These are phyloP conservation scores for Lycopodina hypogea DNA, from an alignment of 37 sponge, comb jelly and placozoan genomes.

Conservation along the genomic window DNA sequence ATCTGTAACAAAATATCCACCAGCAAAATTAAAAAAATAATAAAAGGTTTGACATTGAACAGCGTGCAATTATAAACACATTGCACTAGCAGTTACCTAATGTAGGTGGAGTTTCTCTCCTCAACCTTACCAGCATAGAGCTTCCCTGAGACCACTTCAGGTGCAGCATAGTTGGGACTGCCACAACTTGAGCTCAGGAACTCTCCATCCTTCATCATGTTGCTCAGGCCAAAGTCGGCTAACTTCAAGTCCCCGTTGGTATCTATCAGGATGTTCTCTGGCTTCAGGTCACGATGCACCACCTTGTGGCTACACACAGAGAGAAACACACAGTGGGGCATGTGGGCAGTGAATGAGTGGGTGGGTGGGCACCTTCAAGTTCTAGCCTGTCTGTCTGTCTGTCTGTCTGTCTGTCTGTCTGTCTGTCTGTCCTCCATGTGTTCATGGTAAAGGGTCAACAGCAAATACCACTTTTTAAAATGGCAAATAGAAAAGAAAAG, in stretches of 20 bases:
- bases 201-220: constrained; percentile 95
- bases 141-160: constrained; percentile 95
- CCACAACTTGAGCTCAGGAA: constrained; percentile 94
- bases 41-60: no score
- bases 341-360: background rate
- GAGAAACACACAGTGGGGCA: background rate
- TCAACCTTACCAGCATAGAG: constrained; percentile 79
- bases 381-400: no score
- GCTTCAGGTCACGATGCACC: constrained; percentile 91
- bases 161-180: constrained; percentile 97
- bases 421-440: no score
- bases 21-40: no score
- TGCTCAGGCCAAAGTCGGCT: constrained; percentile 95
- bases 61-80: no score
- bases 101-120: no score
- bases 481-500: no score
- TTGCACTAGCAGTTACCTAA: no score
- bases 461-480: no score
- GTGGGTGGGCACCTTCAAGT: background rate
- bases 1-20: no score
- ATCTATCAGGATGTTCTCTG: constrained; percentile 93
- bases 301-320: constrained; percentile 58
- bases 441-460: no score
- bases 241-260: constrained; percentile 75
- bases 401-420: no score